Evolutionary conservation across 2,113 vertebrate species (phyloP).

Genomic region (Mastomys natalensis): DNA sequence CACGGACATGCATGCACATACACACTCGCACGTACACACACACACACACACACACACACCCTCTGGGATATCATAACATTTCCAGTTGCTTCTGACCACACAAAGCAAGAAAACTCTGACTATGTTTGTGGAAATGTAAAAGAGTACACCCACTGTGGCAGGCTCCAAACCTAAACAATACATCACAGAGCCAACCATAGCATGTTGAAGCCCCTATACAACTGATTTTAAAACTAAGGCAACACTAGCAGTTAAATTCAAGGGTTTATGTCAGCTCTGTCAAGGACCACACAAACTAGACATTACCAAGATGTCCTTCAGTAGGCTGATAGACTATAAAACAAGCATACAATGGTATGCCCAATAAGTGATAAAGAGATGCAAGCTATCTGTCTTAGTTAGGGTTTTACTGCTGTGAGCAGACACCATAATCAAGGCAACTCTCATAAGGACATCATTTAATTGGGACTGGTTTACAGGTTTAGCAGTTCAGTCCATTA

Average conservation of each 20-base stretch:
- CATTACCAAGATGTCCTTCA: conserved; percentile 5
- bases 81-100: background rate
- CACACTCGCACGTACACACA: background rate
- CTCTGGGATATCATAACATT: background rate
- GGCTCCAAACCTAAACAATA: background rate
- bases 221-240: background rate
- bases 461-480: too few relatives aligned
- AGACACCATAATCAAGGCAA: too few relatives aligned
- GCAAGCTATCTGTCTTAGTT: background rate
- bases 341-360: background rate
- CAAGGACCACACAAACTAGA: background rate
- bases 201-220: background rate
- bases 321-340: background rate
- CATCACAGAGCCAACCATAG: background rate
- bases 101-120: background rate
- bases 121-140: background rate
- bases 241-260: background rate
- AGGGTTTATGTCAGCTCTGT: background rate
- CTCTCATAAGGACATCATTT: too few relatives aligned
- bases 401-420: too few relatives aligned
- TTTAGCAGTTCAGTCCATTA: too few relatives aligned
- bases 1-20: background rate
- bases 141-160: background rate
- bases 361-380: background rate
- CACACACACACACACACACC: background rate